Evolutionary conservation across 2,888 invertebrate species (phyloP).

Genomic region (Deilephila porcellus): DNA sequence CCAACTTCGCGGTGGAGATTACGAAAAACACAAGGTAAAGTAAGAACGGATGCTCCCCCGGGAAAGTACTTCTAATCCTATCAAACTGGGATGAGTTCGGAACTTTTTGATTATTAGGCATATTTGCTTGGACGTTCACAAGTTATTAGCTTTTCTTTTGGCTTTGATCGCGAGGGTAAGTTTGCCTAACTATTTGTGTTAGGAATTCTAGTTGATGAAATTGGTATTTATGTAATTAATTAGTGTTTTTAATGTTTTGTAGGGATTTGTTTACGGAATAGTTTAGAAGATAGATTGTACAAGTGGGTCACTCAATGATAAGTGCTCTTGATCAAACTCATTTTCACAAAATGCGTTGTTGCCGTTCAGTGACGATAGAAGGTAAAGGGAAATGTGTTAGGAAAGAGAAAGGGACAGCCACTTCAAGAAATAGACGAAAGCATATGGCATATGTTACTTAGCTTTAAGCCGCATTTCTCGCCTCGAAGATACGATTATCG

Average conservation of each 20-base stretch:
- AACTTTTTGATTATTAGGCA: slow-evolving; percentile 19
- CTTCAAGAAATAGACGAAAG: too few species aligned
- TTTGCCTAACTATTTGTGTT: too few species aligned
- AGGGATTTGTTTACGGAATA: not conserved
- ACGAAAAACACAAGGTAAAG: slow-evolving; percentile 13
- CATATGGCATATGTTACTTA: too few species aligned
- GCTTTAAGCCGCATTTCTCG: too few species aligned
- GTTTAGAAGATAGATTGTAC: not conserved
- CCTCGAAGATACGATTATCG: too few species aligned
- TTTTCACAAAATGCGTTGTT: too few species aligned
- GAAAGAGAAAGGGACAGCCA: too few species aligned
- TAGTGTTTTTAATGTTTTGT: not conserved
- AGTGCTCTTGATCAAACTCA: too few species aligned
- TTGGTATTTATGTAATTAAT: not conserved
- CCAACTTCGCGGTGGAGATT: not conserved
- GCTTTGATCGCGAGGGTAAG: not conserved
- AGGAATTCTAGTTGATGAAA: not conserved
- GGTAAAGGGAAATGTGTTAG: too few species aligned
- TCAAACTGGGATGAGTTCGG: slow-evolving; percentile 19
- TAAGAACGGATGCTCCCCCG: slow-evolving; percentile 7
- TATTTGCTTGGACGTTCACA: slow-evolving; percentile 7
- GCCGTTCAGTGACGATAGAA: too few species aligned
- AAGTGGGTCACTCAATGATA: not conserved
- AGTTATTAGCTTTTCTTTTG: slow-evolving; percentile 23
- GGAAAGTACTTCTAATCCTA: slow-evolving; percentile 14